These are phyloP conservation scores for Maniola jurtina DNA, from an alignment of 1,140 invertebrate genomes.

Conservation along the genomic window DNA sequence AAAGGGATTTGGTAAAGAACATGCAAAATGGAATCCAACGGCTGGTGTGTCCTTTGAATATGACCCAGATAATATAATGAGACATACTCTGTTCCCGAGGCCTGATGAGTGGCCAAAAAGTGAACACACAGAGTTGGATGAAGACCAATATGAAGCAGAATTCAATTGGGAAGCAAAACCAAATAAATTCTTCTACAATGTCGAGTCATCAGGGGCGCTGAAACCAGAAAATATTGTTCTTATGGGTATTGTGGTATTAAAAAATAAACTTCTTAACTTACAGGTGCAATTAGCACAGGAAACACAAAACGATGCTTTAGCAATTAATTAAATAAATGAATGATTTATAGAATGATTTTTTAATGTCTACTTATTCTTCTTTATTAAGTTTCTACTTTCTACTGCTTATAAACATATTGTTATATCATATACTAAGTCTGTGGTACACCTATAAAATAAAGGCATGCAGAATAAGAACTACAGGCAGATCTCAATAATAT, in stretches of 20 bases:
- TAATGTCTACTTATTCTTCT: neutral
- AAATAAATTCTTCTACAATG: slow-evolving; percentile 98
- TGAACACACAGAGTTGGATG: slow-evolving; percentile 96
- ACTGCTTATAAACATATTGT: neutral
- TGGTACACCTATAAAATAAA: too few relatives aligned
- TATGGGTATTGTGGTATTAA: slow-evolving; percentile 94
- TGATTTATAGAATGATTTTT: slow-evolving; percentile 10
- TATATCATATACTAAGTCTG: too few relatives aligned
- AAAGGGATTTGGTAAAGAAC: slow-evolving; percentile 98
- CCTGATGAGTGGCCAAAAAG: slow-evolving; percentile 99
- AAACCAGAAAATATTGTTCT: slow-evolving; percentile 98
- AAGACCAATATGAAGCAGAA: slow-evolving; percentile 96
- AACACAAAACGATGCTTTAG: slow-evolving; percentile 89
- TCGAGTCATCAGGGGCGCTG: slow-evolving; percentile 96
- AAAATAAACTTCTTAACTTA: slow-evolving; percentile 97
- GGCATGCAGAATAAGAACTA: too few relatives aligned
- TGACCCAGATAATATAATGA: slow-evolving; percentile 98
- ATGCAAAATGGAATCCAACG: slow-evolving; percentile 99
- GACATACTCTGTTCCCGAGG: slow-evolving; percentile 97
- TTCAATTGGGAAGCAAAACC: slow-evolving; percentile 97
- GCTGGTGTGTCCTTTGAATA: slow-evolving; percentile 99
- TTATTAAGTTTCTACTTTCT: too few relatives aligned
- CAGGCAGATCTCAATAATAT: too few relatives aligned
- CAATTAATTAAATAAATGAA: slow-evolving; percentile 79
- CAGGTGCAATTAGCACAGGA: slow-evolving; percentile 95